Evolutionary conservation across 2,113 vertebrate species (phyloP).

Genomic region (Dromiciops gliroides): DNA sequence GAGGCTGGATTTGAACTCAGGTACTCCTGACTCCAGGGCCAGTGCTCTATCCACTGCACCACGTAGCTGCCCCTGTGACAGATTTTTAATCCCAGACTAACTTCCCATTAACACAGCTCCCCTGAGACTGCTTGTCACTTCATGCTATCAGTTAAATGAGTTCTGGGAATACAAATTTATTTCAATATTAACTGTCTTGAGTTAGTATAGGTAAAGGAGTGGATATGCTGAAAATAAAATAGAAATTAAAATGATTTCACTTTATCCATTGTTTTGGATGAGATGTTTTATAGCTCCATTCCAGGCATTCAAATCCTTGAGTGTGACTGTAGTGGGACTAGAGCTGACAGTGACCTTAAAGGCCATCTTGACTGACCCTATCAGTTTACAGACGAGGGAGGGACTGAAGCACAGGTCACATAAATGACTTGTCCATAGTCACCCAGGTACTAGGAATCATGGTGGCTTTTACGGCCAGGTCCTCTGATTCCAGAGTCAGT

Average conservation of each 20-base stretch:
- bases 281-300: not conserved
- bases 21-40: too few species aligned
- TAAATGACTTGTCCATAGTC: too few species aligned
- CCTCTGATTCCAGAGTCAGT: too few species aligned
- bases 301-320: not conserved
- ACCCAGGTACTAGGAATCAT: too few species aligned
- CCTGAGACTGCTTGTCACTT: not conserved
- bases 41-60: too few species aligned
- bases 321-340: not conserved
- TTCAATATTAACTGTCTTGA: not conserved
- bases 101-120: not conserved
- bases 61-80: not conserved
- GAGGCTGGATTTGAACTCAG: too few species aligned
- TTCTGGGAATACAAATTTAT: not conserved
- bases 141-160: not conserved
- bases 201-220: not conserved
- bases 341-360: not conserved
- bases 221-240: not conserved
- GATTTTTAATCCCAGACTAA: not conserved
- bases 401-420: not conserved
- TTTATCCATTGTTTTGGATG: not conserved
- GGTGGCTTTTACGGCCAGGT: not conserved
- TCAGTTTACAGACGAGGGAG: not conserved
- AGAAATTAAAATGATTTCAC: not conserved
- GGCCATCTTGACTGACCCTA: too few species aligned